These are phyloP conservation scores for Leptinotarsa undecemlineata DNA, from an alignment of 1,140 invertebrate genomes.

Conservation along the genomic window DNA sequence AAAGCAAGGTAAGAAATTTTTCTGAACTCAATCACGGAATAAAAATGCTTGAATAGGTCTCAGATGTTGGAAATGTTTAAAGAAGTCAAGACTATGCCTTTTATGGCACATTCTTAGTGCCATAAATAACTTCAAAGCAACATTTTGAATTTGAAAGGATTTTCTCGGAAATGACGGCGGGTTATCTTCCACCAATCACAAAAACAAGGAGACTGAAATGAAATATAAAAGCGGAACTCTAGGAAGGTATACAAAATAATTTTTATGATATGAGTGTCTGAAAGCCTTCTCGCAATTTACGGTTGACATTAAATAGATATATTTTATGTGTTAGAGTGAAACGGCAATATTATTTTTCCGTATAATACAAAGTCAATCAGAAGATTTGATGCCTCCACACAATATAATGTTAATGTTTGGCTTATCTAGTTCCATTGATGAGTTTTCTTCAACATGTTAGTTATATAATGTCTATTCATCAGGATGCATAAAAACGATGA, in stretches of 20 bases:
- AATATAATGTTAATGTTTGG: too few relatives aligned
- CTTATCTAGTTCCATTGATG: too few relatives aligned
- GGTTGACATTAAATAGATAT: not conserved
- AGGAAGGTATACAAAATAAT: not conserved
- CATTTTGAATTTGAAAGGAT: not conserved
- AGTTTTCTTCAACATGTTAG: too few relatives aligned
- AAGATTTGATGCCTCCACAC: too few relatives aligned
- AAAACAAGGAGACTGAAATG: constrained; percentile 7
- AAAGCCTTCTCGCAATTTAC: not conserved
- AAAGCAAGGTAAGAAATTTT: too few relatives aligned
- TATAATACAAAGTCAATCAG: too few relatives aligned
- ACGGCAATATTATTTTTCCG: too few relatives aligned
- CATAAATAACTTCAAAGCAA: constrained; percentile 17
- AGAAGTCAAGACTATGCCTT: not conserved
- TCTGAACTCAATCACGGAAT: too few relatives aligned
- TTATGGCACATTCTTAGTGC: not conserved
- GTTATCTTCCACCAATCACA: constrained; percentile 14
- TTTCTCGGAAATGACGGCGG: constrained; percentile 15
- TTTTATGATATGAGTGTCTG: not conserved
- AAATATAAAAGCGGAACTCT: not conserved
- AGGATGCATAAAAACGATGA: too few relatives aligned
- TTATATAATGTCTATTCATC: too few relatives aligned
- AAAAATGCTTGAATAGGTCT: not conserved
- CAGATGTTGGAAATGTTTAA: not conserved
- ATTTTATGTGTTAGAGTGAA: not conserved